phyloP scores from a whole-genome alignment of 2,888 invertebrate genomes.

The Nymphalis polychloros region DNA sequence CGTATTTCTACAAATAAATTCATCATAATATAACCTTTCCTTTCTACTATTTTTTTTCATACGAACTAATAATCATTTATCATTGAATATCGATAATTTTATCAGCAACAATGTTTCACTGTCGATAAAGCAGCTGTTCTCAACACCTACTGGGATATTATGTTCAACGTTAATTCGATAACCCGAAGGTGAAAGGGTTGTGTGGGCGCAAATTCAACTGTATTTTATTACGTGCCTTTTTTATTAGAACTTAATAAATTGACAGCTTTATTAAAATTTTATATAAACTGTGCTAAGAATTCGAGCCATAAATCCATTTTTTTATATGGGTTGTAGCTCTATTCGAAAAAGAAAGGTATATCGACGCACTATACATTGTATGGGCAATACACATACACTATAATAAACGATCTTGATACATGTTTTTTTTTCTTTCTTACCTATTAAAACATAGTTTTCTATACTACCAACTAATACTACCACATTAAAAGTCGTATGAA shows the following conservation, averaged over 20 bases:
- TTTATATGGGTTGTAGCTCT: too few relatives aligned
- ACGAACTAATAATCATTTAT: constrained; percentile 41
- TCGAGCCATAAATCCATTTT: too few relatives aligned
- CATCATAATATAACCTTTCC: too few relatives aligned
- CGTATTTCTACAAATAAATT: too few relatives aligned
- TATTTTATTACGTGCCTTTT: constrained; percentile 44
- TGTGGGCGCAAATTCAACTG: constrained; percentile 39
- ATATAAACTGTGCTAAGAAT: not conserved
- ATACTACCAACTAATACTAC: too few relatives aligned
- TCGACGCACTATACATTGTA: too few relatives aligned
- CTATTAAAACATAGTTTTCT: too few relatives aligned
- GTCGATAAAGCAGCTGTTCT: constrained; percentile 48
- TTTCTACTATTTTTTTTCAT: constrained; percentile 23
- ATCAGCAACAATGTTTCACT: constrained; percentile 47
- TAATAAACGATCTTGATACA: too few relatives aligned
- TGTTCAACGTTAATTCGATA: constrained; percentile 54
- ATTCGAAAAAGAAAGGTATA: too few relatives aligned
- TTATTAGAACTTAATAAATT: constrained; percentile 35
- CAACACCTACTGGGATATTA: constrained; percentile 46
- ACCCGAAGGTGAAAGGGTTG: constrained; percentile 42
- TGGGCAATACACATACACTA: too few relatives aligned
- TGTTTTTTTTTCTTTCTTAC: too few relatives aligned
- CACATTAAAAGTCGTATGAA: too few relatives aligned
- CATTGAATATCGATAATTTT: constrained; percentile 40
- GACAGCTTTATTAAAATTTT: constrained; percentile 30